These are phyloP conservation scores for Rhopalosiphum maidis DNA, from an alignment of 1,140 invertebrate species.

Conservation along the genomic window DNA sequence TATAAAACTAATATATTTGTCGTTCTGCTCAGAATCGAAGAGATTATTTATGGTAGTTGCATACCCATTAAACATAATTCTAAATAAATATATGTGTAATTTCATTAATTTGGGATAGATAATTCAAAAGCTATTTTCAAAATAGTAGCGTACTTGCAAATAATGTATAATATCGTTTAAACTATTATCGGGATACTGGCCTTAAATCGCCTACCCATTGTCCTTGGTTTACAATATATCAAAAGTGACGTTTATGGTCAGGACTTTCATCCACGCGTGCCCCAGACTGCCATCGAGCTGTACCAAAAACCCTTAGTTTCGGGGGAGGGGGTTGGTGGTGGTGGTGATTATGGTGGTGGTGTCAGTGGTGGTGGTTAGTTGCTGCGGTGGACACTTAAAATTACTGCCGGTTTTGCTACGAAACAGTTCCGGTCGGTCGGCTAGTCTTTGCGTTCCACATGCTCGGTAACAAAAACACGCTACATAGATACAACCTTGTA, in stretches of 20 bases:
- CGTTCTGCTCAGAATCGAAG: background rate
- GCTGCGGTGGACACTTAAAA: slow-evolving; percentile 43
- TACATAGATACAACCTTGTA: background rate
- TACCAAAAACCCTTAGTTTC: slow-evolving; percentile 22
- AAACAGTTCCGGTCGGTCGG: background rate
- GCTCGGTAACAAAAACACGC: background rate
- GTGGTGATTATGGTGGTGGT: no score
- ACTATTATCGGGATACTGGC: slow-evolving; percentile 20
- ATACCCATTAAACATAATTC: background rate
- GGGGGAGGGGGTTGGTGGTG: no score
- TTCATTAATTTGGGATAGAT: background rate
- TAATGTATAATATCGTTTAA: background rate
- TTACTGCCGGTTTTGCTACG: slow-evolving; percentile 39
- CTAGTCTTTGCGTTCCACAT: background rate
- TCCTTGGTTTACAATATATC: slow-evolving; percentile 33
- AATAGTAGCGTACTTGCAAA: background rate
- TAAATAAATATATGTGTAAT: background rate
- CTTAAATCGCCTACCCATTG: slow-evolving; percentile 36
- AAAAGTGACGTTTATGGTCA: slow-evolving; percentile 48
- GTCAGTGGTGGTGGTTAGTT: background rate
- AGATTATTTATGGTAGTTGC: background rate
- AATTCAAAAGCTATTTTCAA: background rate
- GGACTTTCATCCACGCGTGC: slow-evolving; percentile 20
- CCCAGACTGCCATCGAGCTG: background rate
- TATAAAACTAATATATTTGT: background rate